Percentiles rank a stretch among this genome's conserved stretches.
Conservation (phyloP, 1,140 invertebrate species). For the Chironomus striatipennis region DNA sequence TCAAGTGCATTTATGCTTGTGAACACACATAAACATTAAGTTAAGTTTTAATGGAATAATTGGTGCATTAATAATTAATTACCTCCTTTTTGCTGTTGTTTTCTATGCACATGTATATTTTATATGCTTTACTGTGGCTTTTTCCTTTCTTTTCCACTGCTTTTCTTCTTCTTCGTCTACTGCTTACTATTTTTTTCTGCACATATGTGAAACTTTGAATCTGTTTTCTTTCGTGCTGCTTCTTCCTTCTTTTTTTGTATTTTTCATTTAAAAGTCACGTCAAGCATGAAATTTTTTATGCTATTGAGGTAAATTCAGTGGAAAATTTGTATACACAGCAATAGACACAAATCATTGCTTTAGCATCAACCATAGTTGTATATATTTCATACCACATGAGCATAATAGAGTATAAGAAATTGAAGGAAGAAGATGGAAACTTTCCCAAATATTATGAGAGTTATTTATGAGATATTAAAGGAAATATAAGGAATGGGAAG, state of each 20-base stretch:
- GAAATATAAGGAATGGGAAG: no score
- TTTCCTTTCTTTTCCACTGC: background rate
- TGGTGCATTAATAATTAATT: conserved; percentile 23
- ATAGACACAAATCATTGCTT: background rate
- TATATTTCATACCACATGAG: background rate
- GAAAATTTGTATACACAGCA: background rate
- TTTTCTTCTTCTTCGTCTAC: background rate
- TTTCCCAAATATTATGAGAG: no score
- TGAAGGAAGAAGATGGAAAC: no score
- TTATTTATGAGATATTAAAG: no score
- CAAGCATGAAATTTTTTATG: conserved; percentile 11
- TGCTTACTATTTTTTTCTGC: background rate
- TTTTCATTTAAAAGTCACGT: conserved; percentile 2
- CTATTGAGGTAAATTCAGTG: conserved; percentile 11
- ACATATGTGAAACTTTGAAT: background rate
- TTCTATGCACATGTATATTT: no score
- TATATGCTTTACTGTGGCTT: no score
- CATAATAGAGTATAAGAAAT: background rate
- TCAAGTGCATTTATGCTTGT: background rate
- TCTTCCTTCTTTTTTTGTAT: background rate
- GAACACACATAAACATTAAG: background rate
- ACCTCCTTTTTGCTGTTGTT: background rate
- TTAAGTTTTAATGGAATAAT: background rate
- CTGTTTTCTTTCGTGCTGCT: background rate
- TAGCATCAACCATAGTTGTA: background rate